Evolutionary conservation across 2,888 invertebrate genomes (phyloP), one percentile per base, ranked within the genome.

Genomic region (Sturmia bella): DNA sequence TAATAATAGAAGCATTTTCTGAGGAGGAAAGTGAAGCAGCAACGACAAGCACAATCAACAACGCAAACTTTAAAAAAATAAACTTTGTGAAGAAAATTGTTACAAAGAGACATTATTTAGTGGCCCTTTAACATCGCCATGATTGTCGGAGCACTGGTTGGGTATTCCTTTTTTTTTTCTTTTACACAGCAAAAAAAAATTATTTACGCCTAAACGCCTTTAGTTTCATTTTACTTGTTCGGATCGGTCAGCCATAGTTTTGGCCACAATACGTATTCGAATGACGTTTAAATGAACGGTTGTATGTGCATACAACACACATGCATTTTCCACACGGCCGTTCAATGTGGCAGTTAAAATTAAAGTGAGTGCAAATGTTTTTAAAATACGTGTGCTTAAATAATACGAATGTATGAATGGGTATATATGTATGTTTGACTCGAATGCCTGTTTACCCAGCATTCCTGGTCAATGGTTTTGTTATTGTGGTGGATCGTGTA

Each of bases 21-120:
- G 59, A 74, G 74, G 41, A 74, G 56, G 48, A 74, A 66, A 37
- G 48, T 64, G 19, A 74, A 66, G 37, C 21, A 56, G 59, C 75
- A 41, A 64, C 61, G 32, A 17, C 48, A 57, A 41, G 17, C 48
- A 57, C 15, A 37, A 63, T 32, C 37, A 70, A 63, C 17, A 75
- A 41, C 41, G 37, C 43, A 72, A 66, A 52, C 48, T 54, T 15
- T 0, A 39, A 17, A 59, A 41, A 59, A 72, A 39, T 59, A 43
- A n/a, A 21, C 59, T 24, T 59, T 1, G 45, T 54, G 56, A 69
- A 52, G 21, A 80, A 70, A 48, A 15, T 43, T 39, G 50, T 61
- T 75, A 76, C 75, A 76, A 72, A 72, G 80, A 76, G 66, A 76
- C 70, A 80, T 68, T 80, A 76, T 72, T 81, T 68, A 68, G 72